Evolutionary conservation across 2,888 invertebrate species (phyloP).

Genomic region (Hofmannophila pseudospretella): DNA sequence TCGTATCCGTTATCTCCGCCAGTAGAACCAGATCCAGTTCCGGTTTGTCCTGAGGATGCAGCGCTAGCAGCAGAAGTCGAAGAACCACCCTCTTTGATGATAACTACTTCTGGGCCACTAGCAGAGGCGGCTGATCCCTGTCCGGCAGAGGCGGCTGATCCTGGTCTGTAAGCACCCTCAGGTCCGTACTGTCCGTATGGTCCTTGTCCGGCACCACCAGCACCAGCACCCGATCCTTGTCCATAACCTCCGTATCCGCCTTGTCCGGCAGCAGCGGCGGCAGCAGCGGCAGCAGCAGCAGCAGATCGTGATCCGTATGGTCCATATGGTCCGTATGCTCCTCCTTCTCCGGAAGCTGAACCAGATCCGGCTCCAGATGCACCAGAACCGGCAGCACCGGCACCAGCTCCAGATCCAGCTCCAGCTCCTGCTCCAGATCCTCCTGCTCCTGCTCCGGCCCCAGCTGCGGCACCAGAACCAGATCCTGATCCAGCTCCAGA

Average conservation of each 20-base stretch:
- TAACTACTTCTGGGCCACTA: constrained; percentile 1
- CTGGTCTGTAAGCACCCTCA: not conserved
- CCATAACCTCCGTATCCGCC: constrained; percentile 10
- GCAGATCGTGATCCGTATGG: constrained; percentile 4
- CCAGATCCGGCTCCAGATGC: constrained; percentile 1
- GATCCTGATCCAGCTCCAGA: not conserved
- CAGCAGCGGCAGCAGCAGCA: constrained; percentile 9
- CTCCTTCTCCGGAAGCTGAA: not conserved
- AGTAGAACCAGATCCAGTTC: constrained; percentile 2
- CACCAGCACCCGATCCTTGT: constrained; percentile 8
- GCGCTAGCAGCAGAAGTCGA: constrained; percentile 7
- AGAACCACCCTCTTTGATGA: constrained; percentile 1
- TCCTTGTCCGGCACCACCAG: constrained; percentile 6
- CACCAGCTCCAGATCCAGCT: not conserved
- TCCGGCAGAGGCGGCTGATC: constrained; percentile 1
- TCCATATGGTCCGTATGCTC: constrained; percentile 3
- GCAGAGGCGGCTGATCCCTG: not conserved
- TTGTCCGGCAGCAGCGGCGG: constrained; percentile 9
- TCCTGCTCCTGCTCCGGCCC: constrained; percentile 1
- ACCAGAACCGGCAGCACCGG: constrained; percentile 2
- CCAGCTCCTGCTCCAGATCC: not conserved
- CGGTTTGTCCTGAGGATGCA: constrained; percentile 3
- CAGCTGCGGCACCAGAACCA: not conserved
- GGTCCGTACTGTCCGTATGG: constrained; percentile 4
- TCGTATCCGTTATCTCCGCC: too few relatives aligned